A percentile compares a stretch with the other conserved stretches of the same genome.
Evolutionary conservation across 2,888 invertebrate species (phyloP).

Genomic region (Aquatica leii): DNA sequence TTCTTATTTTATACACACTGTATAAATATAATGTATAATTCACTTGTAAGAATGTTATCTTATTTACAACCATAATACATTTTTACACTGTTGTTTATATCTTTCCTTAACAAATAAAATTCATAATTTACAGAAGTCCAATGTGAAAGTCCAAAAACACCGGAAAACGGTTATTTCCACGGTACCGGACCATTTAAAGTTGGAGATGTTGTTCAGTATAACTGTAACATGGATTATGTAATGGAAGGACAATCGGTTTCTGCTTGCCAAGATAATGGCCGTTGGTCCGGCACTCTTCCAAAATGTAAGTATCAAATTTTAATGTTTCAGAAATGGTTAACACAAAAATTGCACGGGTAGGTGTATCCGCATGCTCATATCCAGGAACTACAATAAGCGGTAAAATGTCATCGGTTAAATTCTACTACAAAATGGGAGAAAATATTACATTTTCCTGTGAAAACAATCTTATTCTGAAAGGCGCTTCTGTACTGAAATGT

Average conservation of each 20-base stretch:
- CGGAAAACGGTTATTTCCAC: constrained; percentile 80
- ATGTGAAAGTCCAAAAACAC: constrained; percentile 77
- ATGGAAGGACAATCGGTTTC: constrained; percentile 90
- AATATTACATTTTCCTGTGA: constrained; percentile 86
- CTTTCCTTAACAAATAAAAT: too few relatives aligned
- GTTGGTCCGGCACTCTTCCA: constrained; percentile 86
- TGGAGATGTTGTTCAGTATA: constrained; percentile 86
- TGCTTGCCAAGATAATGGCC: constrained; percentile 86
- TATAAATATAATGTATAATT: too few relatives aligned
- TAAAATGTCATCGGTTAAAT: constrained; percentile 85
- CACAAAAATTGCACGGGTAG: constrained; percentile 46
- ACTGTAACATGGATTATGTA: constrained; percentile 87
- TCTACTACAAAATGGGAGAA: constrained; percentile 87
- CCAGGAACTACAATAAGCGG: constrained; percentile 88
- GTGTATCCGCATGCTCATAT: constrained; percentile 80
- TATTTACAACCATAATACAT: too few relatives aligned
- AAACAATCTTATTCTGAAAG: constrained; percentile 76
- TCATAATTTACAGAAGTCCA: constrained; percentile 72
- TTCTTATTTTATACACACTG: too few relatives aligned
- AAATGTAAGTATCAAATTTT: constrained; percentile 71
- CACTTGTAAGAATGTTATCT: too few relatives aligned
- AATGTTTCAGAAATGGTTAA: too few relatives aligned
- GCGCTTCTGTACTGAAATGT: constrained; percentile 81
- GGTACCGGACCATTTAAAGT: constrained; percentile 81
- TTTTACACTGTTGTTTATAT: too few relatives aligned